Percentiles rank a stretch among this genome's conserved stretches.
Evolutionary conservation across 2,888 invertebrate species (phyloP).

Genomic region (Cartodere bifasciata): DNA sequence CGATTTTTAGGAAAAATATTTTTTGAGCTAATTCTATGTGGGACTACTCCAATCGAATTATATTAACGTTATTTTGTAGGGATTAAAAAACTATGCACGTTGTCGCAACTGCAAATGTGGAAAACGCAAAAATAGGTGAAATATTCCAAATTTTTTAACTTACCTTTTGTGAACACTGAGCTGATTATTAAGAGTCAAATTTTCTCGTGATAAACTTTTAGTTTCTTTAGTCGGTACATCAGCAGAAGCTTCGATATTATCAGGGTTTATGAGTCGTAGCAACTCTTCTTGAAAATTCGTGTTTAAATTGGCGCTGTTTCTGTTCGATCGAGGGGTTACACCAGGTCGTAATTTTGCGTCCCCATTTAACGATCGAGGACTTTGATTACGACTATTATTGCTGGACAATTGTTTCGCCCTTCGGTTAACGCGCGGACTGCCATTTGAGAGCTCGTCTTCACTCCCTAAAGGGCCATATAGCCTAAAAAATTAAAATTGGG

Average conservation of each 20-base stretch:
- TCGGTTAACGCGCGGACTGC: conserved; percentile 38
- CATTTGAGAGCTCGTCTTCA: conserved; percentile 46
- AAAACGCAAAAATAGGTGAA: no score
- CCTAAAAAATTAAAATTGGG: no score
- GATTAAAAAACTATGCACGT: no score
- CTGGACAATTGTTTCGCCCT: conserved; percentile 37
- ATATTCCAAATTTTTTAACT: no score
- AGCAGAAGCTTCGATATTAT: conserved; percentile 38
- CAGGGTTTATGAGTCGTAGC: conserved; percentile 76
- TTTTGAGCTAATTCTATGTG: no score
- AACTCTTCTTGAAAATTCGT: conserved; percentile 74
- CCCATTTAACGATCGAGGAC: conserved; percentile 44
- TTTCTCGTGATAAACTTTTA: conserved; percentile 28
- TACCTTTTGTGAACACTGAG: conserved; percentile 29
- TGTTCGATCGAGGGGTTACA: conserved; percentile 37
- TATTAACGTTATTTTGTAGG: no score
- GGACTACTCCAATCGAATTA: no score
- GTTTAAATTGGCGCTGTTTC: conserved; percentile 47
- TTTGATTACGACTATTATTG: conserved; percentile 44
- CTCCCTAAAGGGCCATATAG: conserved; percentile 33
- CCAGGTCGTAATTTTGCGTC: conserved; percentile 45
- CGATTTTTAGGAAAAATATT: no score
- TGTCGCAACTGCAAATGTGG: no score
- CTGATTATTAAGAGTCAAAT: conserved; percentile 26
- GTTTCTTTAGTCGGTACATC: conserved; percentile 19